phyloP scores from a whole-genome alignment of 2,797 vertebrate genomes.

The Mionectes olivaceus region DNA sequence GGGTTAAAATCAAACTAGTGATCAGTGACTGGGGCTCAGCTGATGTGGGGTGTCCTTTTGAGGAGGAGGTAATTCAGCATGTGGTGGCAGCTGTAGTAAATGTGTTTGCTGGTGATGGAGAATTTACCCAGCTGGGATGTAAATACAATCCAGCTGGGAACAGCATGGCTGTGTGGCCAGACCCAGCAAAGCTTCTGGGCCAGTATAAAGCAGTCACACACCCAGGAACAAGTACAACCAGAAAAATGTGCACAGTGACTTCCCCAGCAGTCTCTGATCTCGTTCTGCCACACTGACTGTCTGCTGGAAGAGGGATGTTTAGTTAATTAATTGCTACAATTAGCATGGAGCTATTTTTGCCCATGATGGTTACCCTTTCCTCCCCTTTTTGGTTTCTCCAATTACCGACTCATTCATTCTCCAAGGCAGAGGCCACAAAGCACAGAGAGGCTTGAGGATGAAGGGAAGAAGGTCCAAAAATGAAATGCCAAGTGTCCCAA shows the following conservation, averaged over 20 bases:
- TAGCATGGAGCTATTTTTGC: constrained; percentile 23
- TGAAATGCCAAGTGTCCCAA: background rate
- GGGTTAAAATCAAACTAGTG: background rate
- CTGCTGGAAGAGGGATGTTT: constrained; percentile 4
- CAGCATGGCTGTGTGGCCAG: background rate
- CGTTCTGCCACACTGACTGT: background rate
- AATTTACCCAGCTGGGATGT: accelerated
- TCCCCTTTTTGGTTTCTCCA: background rate
- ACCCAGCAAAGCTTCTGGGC: background rate
- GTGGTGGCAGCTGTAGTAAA: background rate
- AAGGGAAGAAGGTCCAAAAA: background rate
- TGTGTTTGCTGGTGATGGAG: background rate
- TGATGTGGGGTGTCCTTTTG: background rate
- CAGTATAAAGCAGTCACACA: background rate
- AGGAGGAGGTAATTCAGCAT: background rate
- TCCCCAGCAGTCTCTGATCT: background rate
- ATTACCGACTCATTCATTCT: background rate
- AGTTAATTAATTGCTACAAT: constrained; percentile 41
- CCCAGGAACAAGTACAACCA: background rate
- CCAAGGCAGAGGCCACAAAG: background rate
- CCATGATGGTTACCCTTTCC: background rate
- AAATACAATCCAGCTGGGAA: background rate
- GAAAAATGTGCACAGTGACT: background rate
- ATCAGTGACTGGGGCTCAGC: background rate
- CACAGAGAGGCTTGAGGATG: background rate